Evolutionary conservation across 2,797 vertebrate species (phyloP), one percentile per base, ranked within the genome.

Genomic region (Enteromius thamalakanensis): DNA sequence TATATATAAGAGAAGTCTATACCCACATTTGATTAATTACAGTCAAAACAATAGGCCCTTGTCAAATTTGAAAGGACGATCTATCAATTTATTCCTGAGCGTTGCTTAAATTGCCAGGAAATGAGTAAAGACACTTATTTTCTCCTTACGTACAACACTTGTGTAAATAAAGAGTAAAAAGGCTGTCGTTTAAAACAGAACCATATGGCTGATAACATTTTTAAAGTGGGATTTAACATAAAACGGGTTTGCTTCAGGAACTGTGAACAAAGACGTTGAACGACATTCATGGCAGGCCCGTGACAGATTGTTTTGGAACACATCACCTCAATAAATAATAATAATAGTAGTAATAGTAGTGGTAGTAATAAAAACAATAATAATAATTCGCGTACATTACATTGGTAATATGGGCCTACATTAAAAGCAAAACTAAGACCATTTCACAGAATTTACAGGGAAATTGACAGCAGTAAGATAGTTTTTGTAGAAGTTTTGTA

Each of bases 11-110:
- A 32, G 1, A 21, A 17, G 65, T 15, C 3, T 64, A 9, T 65
- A 6, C 55, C 65, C 6, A 9, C 34, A 72, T 77, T 78, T 62
- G 12, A 40, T 9, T 21, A 53, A 51, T 80, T 64, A 51, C 15
- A 65, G 9, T 29, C 14, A 6, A 67, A 74, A 77, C 65, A 69
- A 83, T 64, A 74, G 72, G 81, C 77, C 70, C 17, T 47, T 71
- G 69, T 65, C 68, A 65, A 21, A 37, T 42, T 23, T 79, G 26
- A 74, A 71, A 74, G 9, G 19, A 65, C 55, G 19, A 37, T 51
- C 76, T 79, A 71, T 74, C 34, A 29, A 74, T 55, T 21, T 76
- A 32, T 55, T 55, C 17, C 62, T 49, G n/a, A 19, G 23, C 12
- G 49, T 14, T 49, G 10, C 11, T 75, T 75, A 23, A 45, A 79